These are phyloP conservation scores for Oligia fasciuncula DNA, from an alignment of 2,888 invertebrate genomes.

Conservation along the genomic window DNA sequence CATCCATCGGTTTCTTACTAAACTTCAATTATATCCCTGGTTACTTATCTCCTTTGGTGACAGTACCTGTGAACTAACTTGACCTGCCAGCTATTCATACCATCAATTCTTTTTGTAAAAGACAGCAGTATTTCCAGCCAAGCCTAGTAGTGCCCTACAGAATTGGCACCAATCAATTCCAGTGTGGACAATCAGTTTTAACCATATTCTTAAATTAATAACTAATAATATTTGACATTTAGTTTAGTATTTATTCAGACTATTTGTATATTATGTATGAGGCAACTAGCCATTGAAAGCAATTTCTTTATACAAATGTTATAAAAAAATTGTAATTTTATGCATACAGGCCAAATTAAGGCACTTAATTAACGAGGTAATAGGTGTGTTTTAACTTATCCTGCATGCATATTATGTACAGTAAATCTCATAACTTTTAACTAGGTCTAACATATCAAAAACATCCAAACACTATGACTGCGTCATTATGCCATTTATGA, in stretches of 20 bases:
- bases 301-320: constrained; percentile 46
- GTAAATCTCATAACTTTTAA: constrained; percentile 42
- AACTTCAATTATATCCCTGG: background rate
- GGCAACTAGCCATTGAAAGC: constrained; percentile 43
- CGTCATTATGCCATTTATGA: constrained; percentile 59
- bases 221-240: constrained; percentile 38
- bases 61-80: background rate
- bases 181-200: constrained; percentile 35
- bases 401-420: constrained; percentile 48
- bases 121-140: constrained; percentile 3
- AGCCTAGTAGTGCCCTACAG: background rate
- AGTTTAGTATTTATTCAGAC: constrained; percentile 44
- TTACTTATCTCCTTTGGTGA: background rate
- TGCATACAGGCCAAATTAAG: constrained; percentile 44
- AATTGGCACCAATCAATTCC: background rate
- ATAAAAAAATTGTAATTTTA: constrained; percentile 52
- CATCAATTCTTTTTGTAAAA: background rate
- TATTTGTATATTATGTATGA: constrained; percentile 51
- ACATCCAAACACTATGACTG: constrained; percentile 55
- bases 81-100: background rate
- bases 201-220: constrained; percentile 13
- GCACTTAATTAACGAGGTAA: constrained; percentile 1
- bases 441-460: constrained; percentile 50
- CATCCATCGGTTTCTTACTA: background rate
- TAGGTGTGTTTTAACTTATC: background rate